Conservation (phyloP, 2,113 vertebrate genomes). For the Zeus faber region DNA sequence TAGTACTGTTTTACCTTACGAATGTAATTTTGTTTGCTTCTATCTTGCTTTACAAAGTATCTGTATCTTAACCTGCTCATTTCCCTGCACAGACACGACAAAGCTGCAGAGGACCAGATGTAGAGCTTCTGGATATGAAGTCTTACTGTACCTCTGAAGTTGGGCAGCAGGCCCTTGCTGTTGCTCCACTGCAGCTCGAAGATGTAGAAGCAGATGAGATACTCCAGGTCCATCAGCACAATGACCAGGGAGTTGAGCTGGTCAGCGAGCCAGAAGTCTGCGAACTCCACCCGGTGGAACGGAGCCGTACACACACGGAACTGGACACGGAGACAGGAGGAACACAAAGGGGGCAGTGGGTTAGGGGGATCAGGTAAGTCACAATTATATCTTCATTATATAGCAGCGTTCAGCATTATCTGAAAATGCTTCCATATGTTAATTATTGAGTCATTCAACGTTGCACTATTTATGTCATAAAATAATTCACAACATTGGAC, state of each 20-base stretch:
- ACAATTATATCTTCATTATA: neutral
- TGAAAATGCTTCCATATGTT: no score
- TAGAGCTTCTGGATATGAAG: neutral
- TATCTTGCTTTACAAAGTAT: no score
- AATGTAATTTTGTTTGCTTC: no score
- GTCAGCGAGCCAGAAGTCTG: constrained; percentile 99
- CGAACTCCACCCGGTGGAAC: constrained; percentile 97
- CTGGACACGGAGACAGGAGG: constrained; percentile 60
- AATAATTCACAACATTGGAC: no score
- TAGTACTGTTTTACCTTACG: no score
- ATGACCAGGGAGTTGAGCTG: constrained; percentile 96
- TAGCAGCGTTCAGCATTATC: no score
- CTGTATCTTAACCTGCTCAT: no score
- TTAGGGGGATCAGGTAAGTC: neutral
- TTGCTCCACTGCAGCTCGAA: constrained; percentile 92
- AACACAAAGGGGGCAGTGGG: no score
- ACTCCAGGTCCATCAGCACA: constrained; percentile 96
- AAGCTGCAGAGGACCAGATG: no score
- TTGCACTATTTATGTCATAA: no score
- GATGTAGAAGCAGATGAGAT: constrained; percentile 98
- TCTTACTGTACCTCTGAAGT: constrained; percentile 53
- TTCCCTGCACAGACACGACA: no score
- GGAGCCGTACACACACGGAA: constrained; percentile 97
- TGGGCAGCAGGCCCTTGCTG: constrained; percentile 80
- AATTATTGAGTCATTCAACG: no score